phyloP scores from a whole-genome alignment of 1,140 invertebrate species.

The Anastatus disparis region DNA sequence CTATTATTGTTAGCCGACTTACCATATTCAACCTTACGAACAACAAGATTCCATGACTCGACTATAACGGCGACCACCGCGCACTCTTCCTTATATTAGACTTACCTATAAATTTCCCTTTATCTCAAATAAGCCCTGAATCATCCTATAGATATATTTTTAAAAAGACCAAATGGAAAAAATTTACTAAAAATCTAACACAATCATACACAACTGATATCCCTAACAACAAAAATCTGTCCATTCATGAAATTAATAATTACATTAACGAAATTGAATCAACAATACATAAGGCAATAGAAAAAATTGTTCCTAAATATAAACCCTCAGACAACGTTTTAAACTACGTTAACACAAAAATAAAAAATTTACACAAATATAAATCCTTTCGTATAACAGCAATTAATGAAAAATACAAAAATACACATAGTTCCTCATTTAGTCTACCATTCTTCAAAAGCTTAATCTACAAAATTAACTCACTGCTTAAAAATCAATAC shows the following conservation, averaged over 20 bases:
- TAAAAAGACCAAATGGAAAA: constrained; percentile 19
- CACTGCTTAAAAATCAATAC: not conserved
- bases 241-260: not conserved
- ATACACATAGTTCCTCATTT: no score
- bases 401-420: not conserved
- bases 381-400: not conserved
- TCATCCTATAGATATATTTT: not conserved
- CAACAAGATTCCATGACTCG: not conserved
- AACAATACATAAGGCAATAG: not conserved
- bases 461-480: not conserved
- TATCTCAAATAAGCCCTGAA: not conserved
- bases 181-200: not conserved
- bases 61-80: not conserved
- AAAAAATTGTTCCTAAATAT: not conserved
- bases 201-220: not conserved
- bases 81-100: not conserved
- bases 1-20: not conserved
- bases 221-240: not conserved
- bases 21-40: not conserved
- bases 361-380: constrained; percentile 8
- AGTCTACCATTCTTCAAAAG: no score
- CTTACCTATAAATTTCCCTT: not conserved
- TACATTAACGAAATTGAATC: not conserved
- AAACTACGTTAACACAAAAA: constrained; percentile 1
- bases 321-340: not conserved